phyloP scores from a whole-genome alignment of 2,888 invertebrate species.

The Apodemia zela region DNA sequence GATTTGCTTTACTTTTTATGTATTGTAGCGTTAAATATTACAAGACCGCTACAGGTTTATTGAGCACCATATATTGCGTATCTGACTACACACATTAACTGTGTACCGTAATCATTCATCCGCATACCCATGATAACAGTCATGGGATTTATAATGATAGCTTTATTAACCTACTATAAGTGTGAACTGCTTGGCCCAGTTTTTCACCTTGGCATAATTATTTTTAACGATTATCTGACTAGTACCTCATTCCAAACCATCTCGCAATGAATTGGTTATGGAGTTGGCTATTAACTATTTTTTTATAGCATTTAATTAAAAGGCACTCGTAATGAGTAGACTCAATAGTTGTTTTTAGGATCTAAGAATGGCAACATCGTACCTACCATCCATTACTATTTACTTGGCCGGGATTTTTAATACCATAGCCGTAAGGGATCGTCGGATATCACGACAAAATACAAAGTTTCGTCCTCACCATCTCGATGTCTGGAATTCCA shows the following conservation, averaged over 20 bases:
- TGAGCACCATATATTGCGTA: background rate
- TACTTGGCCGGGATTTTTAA: no score
- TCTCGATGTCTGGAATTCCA: no score
- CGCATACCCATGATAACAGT: slow-evolving; percentile 1
- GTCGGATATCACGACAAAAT: no score
- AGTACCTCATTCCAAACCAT: background rate
- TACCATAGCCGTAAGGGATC: no score
- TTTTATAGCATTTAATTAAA: background rate
- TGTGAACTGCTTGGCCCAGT: background rate
- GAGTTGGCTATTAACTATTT: background rate
- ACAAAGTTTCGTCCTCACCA: no score
- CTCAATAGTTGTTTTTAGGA: background rate
- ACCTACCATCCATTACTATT: no score
- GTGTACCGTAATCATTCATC: background rate
- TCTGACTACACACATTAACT: background rate
- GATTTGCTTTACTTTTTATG: no score
- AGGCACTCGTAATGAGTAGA: background rate
- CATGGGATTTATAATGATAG: slow-evolving; percentile 20
- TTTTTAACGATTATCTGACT: background rate
- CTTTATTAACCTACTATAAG: background rate
- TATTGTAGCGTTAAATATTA: no score
- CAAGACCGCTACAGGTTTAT: no score
- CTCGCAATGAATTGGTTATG: background rate
- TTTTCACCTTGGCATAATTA: background rate
- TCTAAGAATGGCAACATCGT: background rate